Conservation (phyloP, 2,797 vertebrate genomes). For the Sebastes baramenuke region DNA sequence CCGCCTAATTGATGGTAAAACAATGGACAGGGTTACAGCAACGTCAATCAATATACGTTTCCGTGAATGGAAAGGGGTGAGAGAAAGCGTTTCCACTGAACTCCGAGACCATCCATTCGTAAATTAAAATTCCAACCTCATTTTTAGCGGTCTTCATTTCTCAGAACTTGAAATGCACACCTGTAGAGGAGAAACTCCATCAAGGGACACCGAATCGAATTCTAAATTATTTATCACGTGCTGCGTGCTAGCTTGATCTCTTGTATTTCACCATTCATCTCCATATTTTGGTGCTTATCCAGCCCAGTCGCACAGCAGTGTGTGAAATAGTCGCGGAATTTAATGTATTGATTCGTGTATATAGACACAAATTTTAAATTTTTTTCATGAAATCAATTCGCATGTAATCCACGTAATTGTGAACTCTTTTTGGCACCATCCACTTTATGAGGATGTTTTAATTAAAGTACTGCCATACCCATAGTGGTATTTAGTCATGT, state of each 20-base stretch:
- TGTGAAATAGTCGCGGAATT: too few relatives aligned
- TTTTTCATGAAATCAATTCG: too few relatives aligned
- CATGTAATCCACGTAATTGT: too few relatives aligned
- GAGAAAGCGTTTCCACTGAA: conserved; percentile 70
- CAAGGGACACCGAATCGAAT: conserved; percentile 11
- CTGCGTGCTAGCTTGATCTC: neutral
- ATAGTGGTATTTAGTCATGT: too few relatives aligned
- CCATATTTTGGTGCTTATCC: neutral
- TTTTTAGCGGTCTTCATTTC: conserved; percentile 30
- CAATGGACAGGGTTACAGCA: conserved; percentile 29
- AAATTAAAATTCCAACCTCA: conserved; percentile 64
- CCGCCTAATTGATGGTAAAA: conserved; percentile 73
- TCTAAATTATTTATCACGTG: conserved; percentile 44
- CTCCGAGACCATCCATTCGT: conserved; percentile 54
- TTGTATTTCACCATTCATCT: neutral
- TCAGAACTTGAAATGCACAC: conserved; percentile 55
- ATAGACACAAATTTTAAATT: too few relatives aligned
- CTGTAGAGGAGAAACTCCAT: conserved; percentile 44
- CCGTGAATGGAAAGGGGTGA: conserved; percentile 29
- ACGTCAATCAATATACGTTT: conserved; percentile 57
- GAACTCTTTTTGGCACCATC: neutral
- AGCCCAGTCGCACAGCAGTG: neutral
- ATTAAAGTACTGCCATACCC: neutral
- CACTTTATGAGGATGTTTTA: neutral
- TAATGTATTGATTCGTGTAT: too few relatives aligned